Conservation (phyloP, 1,140 invertebrate species). For the Anastrepha ludens region DNA sequence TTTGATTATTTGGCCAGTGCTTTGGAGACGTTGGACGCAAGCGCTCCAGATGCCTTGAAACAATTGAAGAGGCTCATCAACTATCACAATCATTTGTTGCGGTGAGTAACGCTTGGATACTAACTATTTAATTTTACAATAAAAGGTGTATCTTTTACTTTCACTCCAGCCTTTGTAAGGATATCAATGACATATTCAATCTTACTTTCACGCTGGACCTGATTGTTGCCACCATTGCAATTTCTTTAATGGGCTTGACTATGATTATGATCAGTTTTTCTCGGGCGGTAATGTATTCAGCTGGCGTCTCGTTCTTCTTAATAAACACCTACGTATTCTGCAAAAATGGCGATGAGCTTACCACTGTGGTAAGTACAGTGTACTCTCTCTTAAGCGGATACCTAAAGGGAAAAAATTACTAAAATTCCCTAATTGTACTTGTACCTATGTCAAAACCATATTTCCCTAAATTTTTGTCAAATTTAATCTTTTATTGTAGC, state of each 20-base stretch:
- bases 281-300: slow-evolving; percentile 61
- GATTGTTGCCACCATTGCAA: slow-evolving; percentile 63
- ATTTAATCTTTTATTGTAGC: no score
- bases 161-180: slow-evolving; percentile 10
- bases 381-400: background rate
- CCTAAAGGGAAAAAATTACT: no score
- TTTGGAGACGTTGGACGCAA: slow-evolving; percentile 58
- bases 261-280: slow-evolving; percentile 62
- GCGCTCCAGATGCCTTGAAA: slow-evolving; percentile 56
- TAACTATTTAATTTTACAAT: background rate
- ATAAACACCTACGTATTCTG: slow-evolving; percentile 55
- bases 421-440: no score
- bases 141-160: background rate
- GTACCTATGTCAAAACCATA: no score
- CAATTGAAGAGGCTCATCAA: slow-evolving; percentile 60
- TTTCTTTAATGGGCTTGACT: slow-evolving; percentile 65
- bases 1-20: slow-evolving; percentile 63
- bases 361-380: slow-evolving; percentile 36
- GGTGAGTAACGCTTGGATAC: slow-evolving; percentile 24
- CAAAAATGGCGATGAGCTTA: slow-evolving; percentile 55
- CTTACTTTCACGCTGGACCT: slow-evolving; percentile 63
- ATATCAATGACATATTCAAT: slow-evolving; percentile 64
- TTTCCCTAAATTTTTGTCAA: no score
- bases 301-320: slow-evolving; percentile 60
- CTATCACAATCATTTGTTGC: slow-evolving; percentile 62